A percentile compares a stretch with the other conserved stretches of the same genome.
Evolutionary conservation across 2,113 vertebrate species (phyloP).

Genomic region (Myanophis thanlyinensis): DNA sequence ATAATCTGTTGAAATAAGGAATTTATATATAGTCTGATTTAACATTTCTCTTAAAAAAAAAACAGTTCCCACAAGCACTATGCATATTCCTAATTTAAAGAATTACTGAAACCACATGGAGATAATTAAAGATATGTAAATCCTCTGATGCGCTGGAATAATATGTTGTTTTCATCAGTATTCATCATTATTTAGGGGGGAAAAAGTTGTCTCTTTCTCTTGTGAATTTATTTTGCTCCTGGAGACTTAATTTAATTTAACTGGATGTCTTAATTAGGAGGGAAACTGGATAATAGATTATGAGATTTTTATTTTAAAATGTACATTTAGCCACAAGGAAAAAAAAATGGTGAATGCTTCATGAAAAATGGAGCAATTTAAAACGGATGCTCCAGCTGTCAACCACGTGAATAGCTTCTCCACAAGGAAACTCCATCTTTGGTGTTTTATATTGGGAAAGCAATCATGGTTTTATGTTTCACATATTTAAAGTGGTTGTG

Average conservation of each 20-base stretch:
- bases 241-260: neutral
- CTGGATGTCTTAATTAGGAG: neutral
- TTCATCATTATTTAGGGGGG: neutral
- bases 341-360: neutral
- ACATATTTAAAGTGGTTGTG: conserved; percentile 8
- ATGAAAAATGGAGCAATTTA: neutral
- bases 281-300: neutral
- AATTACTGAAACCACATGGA: conserved; percentile 47
- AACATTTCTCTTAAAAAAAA: neutral
- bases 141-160: conserved; percentile 1
- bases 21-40: neutral
- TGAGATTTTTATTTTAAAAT: conserved; percentile 15
- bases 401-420: neutral
- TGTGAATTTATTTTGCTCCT: conserved; percentile 15
- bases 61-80: neutral
- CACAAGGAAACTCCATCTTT: neutral
- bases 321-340: neutral
- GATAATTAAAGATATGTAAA: neutral
- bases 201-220: neutral
- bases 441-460: neutral
- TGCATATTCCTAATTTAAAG: conserved; percentile 28
- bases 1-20: neutral
- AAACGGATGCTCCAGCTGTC: neutral
- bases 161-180: neutral
- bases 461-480: neutral